Conservation (phyloP, 1,140 invertebrate species). For the Psix sp. region DNA sequence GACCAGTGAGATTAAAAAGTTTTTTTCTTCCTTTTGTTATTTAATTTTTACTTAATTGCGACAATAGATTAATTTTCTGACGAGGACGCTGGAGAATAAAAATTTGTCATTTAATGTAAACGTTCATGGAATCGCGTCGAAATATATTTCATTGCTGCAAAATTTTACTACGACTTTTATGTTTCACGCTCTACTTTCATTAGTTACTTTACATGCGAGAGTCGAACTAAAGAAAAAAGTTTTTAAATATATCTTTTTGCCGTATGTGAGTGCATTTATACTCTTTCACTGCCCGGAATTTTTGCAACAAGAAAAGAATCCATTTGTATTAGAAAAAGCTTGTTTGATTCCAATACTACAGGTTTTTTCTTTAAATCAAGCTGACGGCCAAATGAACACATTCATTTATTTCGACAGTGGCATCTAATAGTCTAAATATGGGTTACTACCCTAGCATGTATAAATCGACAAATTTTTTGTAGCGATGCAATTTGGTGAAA, state of each 20-base stretch:
- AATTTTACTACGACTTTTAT: constrained; percentile 2
- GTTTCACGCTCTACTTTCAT: constrained; percentile 17
- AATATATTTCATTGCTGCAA: constrained; percentile 1
- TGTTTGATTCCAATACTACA: constrained; percentile 24
- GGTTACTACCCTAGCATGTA: no score
- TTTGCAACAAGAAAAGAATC: constrained; percentile 9
- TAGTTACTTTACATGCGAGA: constrained; percentile 21
- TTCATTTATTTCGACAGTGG: constrained; percentile 1
- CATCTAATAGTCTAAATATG: constrained; percentile 12
- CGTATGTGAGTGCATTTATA: background rate
- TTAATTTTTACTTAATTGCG: constrained; percentile 21
- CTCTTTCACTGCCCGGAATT: no score
- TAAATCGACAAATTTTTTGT: no score
- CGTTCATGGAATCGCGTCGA: constrained; percentile 2
- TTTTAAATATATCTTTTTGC: constrained; percentile 15
- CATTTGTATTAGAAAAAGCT: constrained; percentile 32
- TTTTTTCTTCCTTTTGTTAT: constrained; percentile 7
- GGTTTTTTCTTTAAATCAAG: constrained; percentile 15
- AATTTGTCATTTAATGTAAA: constrained; percentile 5
- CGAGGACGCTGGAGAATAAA: background rate
- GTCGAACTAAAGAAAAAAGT: constrained; percentile 11
- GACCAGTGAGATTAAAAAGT: constrained; percentile 25
- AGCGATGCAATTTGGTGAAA: no score
- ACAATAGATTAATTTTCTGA: constrained; percentile 19
- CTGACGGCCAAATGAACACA: constrained; percentile 8